These are phyloP conservation scores for Lates calcarifer DNA, from an alignment of 2,113 vertebrate genomes.

Conservation along the genomic window DNA sequence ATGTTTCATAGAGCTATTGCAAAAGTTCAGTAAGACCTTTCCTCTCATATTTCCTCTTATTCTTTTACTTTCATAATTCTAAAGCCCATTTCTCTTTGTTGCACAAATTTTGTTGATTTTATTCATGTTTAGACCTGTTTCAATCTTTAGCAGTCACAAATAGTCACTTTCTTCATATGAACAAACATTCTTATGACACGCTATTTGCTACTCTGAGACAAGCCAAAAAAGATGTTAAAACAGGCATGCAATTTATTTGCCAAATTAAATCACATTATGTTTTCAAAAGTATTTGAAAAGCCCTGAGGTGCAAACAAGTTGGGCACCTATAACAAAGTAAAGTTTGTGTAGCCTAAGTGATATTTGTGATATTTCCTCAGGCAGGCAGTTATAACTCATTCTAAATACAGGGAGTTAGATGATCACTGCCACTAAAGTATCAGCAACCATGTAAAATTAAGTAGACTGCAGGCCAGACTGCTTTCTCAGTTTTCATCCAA, in stretches of 20 bases:
- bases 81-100: neutral
- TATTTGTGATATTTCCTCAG: neutral
- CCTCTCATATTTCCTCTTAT: neutral
- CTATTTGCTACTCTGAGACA: neutral
- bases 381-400: too few species aligned
- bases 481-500: neutral
- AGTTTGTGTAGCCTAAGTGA: neutral
- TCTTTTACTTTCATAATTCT: neutral
- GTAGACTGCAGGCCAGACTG: neutral
- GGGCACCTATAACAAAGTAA: neutral
- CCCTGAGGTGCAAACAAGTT: conserved; percentile 3
- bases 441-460: conserved; percentile 1
- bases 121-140: neutral
- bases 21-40: neutral
- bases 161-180: neutral
- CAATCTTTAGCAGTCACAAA: conserved; percentile 3
- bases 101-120: neutral
- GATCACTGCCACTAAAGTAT: neutral
- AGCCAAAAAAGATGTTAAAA: neutral
- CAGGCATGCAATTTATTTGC: neutral
- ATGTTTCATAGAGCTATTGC: neutral
- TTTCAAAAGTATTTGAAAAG: neutral
- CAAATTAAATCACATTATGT: neutral
- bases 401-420: neutral
- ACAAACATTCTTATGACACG: neutral